Conservation (phyloP, 2,888 invertebrate species). For the Frankliniella intonsa region DNA sequence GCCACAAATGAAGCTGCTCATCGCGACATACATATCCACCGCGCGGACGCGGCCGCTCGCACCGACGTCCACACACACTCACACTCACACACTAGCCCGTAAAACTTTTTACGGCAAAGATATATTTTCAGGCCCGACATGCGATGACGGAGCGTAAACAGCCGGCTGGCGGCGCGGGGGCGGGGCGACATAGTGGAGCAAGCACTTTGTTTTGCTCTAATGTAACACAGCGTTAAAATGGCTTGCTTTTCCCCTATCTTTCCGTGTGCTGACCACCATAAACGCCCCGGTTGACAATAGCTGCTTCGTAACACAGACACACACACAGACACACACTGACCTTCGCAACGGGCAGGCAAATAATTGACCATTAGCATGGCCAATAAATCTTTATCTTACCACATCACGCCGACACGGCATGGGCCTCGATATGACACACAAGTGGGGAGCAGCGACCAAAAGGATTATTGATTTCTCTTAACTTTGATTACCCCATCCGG, state of each 20-base stretch:
- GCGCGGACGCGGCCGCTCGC: too few species aligned
- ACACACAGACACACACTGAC: background rate
- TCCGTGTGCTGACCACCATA: background rate
- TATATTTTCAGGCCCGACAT: too few species aligned
- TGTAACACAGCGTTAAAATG: background rate
- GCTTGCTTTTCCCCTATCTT: background rate
- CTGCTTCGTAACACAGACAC: background rate
- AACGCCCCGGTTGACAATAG: background rate
- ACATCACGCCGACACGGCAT: too few species aligned
- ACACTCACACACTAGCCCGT: background rate
- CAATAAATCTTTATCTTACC: background rate
- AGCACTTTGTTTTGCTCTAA: background rate
- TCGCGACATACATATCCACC: too few species aligned
- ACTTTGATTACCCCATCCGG: constrained; percentile 29
- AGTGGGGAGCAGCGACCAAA: background rate
- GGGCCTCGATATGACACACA: background rate
- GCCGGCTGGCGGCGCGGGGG: too few species aligned
- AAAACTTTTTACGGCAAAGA: too few species aligned
- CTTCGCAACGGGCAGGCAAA: background rate
- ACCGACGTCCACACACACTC: background rate
- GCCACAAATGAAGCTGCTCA: too few species aligned
- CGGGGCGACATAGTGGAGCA: background rate
- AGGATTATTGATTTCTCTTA: constrained; percentile 34
- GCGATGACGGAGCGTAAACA: too few species aligned
- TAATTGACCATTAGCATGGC: constrained; percentile 4